These are phyloP conservation scores for Sericinus montela DNA, from an alignment of 2,888 invertebrate species.

Conservation along the genomic window DNA sequence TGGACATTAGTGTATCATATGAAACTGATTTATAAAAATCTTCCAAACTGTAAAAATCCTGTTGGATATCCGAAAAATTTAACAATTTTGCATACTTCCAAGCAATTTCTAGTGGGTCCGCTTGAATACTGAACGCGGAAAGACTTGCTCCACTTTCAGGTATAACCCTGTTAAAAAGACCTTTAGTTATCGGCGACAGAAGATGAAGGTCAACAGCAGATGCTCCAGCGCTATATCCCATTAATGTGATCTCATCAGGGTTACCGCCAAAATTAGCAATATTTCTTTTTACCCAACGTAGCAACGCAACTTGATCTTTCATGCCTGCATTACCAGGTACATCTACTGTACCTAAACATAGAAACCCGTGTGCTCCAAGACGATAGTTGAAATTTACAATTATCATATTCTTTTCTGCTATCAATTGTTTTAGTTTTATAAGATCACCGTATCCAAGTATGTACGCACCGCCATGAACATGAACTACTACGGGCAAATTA, in stretches of 20 bases:
- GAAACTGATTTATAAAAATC: slow-evolving; percentile 43
- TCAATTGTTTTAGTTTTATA: slow-evolving; percentile 26
- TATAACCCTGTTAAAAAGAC: slow-evolving; percentile 48
- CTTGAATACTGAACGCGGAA: slow-evolving; percentile 36
- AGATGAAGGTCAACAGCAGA: slow-evolving; percentile 43
- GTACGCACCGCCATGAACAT: slow-evolving; percentile 63
- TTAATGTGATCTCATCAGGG: slow-evolving; percentile 49
- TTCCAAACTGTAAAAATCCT: slow-evolving; percentile 38
- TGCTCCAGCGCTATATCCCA: slow-evolving; percentile 49
- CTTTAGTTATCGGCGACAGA: slow-evolving; percentile 41
- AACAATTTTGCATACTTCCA: slow-evolving; percentile 37
- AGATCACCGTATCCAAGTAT: slow-evolving; percentile 43
- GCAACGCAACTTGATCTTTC: slow-evolving; percentile 53
- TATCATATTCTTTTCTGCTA: slow-evolving; percentile 37
- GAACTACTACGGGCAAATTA: slow-evolving; percentile 50
- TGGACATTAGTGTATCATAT: slow-evolving; percentile 30
- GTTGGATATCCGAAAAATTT: slow-evolving; percentile 34
- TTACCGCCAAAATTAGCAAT: slow-evolving; percentile 53
- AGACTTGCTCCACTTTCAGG: slow-evolving; percentile 42
- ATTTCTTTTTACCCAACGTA: slow-evolving; percentile 38
- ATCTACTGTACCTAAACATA: slow-evolving; percentile 48
- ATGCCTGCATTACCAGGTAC: slow-evolving; percentile 57
- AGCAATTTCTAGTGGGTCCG: slow-evolving; percentile 44
- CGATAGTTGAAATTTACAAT: slow-evolving; percentile 49
- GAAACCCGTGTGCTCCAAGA: slow-evolving; percentile 44